A percentile compares a stretch with the other conserved stretches of the same genome.
Conservation (phyloP, 1,140 invertebrate species). For the Prorops nasuta region DNA sequence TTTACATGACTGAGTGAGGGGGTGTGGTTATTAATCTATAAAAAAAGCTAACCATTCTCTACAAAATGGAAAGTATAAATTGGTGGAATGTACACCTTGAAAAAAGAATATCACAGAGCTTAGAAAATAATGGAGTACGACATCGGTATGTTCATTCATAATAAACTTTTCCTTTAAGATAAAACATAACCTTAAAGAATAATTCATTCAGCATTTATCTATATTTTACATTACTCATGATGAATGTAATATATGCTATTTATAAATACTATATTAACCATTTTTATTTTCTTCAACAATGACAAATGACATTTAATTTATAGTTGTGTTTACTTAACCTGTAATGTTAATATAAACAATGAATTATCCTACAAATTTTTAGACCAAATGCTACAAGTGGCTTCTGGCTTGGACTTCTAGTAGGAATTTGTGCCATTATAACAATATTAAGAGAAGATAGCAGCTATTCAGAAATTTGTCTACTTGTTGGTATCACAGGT, state of each 20-base stretch:
- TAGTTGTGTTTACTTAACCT: not conserved
- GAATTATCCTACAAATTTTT: slow-evolving; percentile 36
- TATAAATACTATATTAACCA: no score
- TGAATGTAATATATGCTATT: no score
- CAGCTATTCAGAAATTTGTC: slow-evolving; percentile 51
- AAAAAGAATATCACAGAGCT: slow-evolving; percentile 22
- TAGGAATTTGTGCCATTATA: slow-evolving; percentile 52
- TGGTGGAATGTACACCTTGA: slow-evolving; percentile 21
- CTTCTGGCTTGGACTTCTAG: slow-evolving; percentile 58
- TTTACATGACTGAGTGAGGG: no score
- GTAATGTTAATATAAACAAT: not conserved
- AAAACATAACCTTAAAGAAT: not conserved
- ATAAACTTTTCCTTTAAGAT: not conserved
- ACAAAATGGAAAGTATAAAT: slow-evolving; percentile 22
- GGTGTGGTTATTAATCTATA: slow-evolving; percentile 11
- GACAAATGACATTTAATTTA: not conserved
- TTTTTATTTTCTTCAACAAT: no score
- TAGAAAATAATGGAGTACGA: slow-evolving; percentile 25
- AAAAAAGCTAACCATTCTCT: not conserved
- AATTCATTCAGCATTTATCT: no score
- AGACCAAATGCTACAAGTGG: slow-evolving; percentile 55
- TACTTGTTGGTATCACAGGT: slow-evolving; percentile 43
- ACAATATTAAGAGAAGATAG: slow-evolving; percentile 43
- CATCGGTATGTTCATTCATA: slow-evolving; percentile 23
- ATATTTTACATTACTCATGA: not conserved